phyloP scores from a whole-genome alignment of 35 echinoderm and acorn worm genomes.

The Diadema setosum region DNA sequence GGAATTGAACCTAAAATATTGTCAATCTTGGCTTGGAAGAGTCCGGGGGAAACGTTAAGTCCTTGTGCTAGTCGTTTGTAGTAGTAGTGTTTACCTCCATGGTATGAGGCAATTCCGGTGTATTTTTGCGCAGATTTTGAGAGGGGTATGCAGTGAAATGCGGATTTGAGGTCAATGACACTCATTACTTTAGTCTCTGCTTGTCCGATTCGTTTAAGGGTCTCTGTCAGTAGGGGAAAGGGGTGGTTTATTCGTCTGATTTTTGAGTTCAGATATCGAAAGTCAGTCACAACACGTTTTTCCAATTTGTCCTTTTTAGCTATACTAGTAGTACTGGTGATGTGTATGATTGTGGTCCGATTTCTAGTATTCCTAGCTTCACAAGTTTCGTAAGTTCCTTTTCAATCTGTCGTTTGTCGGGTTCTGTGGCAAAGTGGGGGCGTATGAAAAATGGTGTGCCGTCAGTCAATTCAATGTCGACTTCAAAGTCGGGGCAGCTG shows the following conservation, averaged over 20 bases:
- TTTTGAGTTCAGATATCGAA: constrained; percentile 13
- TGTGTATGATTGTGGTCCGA: constrained; percentile 40
- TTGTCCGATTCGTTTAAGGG: constrained; percentile 16
- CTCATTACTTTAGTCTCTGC: constrained; percentile 28
- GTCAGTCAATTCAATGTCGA: too few relatives aligned
- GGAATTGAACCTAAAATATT: neutral
- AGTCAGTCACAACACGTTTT: constrained; percentile 45
- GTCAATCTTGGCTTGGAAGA: too few relatives aligned
- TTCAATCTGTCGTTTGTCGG: constrained; percentile 9
- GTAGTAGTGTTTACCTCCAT: constrained; percentile 64
- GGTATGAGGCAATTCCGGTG: constrained; percentile 47
- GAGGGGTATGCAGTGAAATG: constrained; percentile 37
- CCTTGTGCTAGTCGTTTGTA: constrained; percentile 53
- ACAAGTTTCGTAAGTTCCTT: constrained; percentile 44
- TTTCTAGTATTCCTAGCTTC: constrained; percentile 43
- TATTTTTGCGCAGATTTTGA: constrained; percentile 24
- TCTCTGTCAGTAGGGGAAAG: constrained; percentile 41
- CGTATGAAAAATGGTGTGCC: constrained; percentile 35
- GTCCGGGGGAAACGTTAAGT: constrained; percentile 14
- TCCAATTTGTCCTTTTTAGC: constrained; percentile 32
- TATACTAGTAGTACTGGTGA: constrained; percentile 49
- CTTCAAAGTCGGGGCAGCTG: too few relatives aligned
- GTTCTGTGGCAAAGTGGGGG: constrained; percentile 28
- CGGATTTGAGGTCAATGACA: constrained; percentile 49
- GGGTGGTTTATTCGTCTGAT: constrained; percentile 53